These are phyloP conservation scores for Dinocampus coccinellae DNA, from an alignment of 2,888 invertebrate genomes.

Conservation along the genomic window DNA sequence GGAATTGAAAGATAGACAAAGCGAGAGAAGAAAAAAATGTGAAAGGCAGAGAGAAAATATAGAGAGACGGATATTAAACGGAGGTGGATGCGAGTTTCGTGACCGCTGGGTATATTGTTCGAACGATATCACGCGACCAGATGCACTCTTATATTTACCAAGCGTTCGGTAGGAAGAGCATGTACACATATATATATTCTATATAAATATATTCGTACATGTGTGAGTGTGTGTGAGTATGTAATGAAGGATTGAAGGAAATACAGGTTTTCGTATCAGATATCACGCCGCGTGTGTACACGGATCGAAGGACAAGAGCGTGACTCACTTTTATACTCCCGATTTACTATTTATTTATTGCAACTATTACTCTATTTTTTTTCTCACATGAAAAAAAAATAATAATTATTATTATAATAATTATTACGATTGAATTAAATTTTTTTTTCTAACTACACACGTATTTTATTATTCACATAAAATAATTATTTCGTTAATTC, in stretches of 20 bases:
- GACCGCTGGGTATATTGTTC: constrained; percentile 44
- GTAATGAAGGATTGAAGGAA: constrained; percentile 31
- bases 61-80: neutral
- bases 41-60: too few relatives aligned
- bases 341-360: constrained; percentile 31
- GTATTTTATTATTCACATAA: too few relatives aligned
- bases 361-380: too few relatives aligned
- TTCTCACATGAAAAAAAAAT: too few relatives aligned
- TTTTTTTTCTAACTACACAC: too few relatives aligned
- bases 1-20: constrained; percentile 22
- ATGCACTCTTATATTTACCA: constrained; percentile 9
- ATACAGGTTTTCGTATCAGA: constrained; percentile 53
- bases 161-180: constrained; percentile 14
- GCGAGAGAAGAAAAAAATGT: neutral
- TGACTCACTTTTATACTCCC: constrained; percentile 48
- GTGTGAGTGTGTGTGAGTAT: neutral
- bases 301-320: constrained; percentile 36
- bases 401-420: too few relatives aligned
- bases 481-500: too few relatives aligned
- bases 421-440: too few relatives aligned
- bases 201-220: neutral
- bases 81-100: constrained; percentile 37
- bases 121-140: constrained; percentile 44
- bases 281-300: constrained; percentile 45
- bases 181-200: neutral